These are phyloP conservation scores for Dolichomitus sp. DNA, from an alignment of 2,888 invertebrate species.

Conservation along the genomic window DNA sequence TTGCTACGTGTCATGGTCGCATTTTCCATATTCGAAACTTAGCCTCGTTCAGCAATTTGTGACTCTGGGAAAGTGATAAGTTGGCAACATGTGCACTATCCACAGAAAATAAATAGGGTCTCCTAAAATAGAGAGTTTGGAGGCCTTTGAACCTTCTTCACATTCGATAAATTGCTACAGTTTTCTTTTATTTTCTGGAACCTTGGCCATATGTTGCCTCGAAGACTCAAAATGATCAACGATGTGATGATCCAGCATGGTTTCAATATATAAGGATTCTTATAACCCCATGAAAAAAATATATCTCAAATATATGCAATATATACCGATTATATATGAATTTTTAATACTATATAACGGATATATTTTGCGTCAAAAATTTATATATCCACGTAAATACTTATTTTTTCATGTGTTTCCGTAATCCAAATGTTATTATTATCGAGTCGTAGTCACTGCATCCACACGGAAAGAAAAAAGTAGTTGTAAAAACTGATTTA, in stretches of 20 bases:
- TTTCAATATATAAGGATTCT: slow-evolving; percentile 72
- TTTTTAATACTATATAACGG: too few species aligned
- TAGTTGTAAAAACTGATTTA: too few species aligned
- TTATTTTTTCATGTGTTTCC: too few species aligned
- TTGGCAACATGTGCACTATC: background rate
- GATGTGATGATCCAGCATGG: slow-evolving; percentile 59
- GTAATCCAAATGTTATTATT: too few species aligned
- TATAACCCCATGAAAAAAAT: slow-evolving; percentile 39
- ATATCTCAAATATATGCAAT: too few species aligned
- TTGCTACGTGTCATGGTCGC: background rate
- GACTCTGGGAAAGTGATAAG: background rate
- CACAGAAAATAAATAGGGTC: background rate
- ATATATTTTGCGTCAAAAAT: too few species aligned
- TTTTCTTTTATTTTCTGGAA: slow-evolving; percentile 1
- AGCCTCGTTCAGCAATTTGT: background rate
- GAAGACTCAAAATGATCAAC: slow-evolving; percentile 32
- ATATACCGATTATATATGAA: too few species aligned
- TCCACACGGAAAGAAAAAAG: too few species aligned
- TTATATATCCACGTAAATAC: too few species aligned
- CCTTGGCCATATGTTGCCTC: slow-evolving; percentile 70
- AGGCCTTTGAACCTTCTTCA: background rate
- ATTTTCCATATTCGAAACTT: background rate
- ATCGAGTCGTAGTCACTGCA: too few species aligned
- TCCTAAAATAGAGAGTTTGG: background rate
- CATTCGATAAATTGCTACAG: background rate